These are phyloP conservation scores for Heliconius ethilla DNA, from an alignment of 2,888 invertebrate species.

Conservation along the genomic window DNA sequence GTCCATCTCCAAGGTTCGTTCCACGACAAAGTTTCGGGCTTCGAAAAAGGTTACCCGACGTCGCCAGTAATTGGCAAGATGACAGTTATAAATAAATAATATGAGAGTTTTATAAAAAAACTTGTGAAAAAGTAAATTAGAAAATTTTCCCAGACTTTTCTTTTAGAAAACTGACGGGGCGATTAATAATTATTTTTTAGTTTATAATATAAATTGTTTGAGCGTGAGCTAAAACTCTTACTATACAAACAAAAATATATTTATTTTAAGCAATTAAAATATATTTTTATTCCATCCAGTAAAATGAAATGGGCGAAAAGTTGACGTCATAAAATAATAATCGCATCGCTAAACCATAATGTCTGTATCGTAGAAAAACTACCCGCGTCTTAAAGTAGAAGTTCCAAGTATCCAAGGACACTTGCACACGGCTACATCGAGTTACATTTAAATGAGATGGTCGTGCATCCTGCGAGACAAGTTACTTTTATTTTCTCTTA, in stretches of 20 bases:
- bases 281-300: too few species aligned
- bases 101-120: not conserved
- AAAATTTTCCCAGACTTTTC: not conserved
- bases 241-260: too few species aligned
- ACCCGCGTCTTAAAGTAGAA: not conserved
- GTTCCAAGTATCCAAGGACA: not conserved
- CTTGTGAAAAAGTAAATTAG: not conserved
- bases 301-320: too few species aligned
- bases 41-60: not conserved
- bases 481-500: not conserved
- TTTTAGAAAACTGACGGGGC: not conserved
- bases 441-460: not conserved
- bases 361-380: not conserved
- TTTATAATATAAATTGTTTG: not conserved
- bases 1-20: not conserved
- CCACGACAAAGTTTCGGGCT: constrained; percentile 1
- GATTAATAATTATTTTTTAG: not conserved
- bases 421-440: not conserved
- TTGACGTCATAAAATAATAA: not conserved
- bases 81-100: constrained; percentile 18
- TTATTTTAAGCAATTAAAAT: too few species aligned
- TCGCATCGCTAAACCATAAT: not conserved
- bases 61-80: constrained; percentile 5
- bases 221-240: not conserved
- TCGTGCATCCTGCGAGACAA: not conserved